A percentile compares a stretch with the other conserved stretches of the same genome.
phyloP scores from a whole-genome alignment of 1,140 invertebrate genomes.

The Drosophila obscura region DNA sequence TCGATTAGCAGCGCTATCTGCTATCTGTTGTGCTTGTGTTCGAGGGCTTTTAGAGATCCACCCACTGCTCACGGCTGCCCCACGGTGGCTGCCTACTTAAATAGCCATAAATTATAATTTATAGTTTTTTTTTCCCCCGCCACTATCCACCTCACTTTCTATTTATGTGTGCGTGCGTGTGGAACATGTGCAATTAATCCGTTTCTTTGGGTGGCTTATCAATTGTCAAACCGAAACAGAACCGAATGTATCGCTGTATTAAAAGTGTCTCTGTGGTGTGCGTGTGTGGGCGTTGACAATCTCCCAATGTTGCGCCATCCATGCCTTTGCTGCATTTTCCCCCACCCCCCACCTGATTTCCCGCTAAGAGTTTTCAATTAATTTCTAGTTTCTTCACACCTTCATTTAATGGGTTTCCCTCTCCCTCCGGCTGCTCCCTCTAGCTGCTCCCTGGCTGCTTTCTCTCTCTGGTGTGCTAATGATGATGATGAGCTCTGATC shows the following conservation, averaged over 20 bases:
- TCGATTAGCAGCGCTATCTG: conserved; percentile 68
- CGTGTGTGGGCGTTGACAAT: conserved; percentile 48
- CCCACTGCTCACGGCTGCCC: conserved; percentile 52
- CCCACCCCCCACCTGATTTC: neutral
- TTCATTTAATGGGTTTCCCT: conserved; percentile 60
- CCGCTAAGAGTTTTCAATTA: conserved; percentile 40
- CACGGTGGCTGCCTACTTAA: conserved; percentile 64
- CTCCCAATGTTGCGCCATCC: conserved; percentile 36
- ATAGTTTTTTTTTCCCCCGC: conserved; percentile 38
- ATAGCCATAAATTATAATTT: conserved; percentile 81
- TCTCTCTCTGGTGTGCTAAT: too few relatives aligned
- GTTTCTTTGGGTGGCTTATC: conserved; percentile 73
- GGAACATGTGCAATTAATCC: conserved; percentile 83
- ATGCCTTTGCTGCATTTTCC: conserved; percentile 6
- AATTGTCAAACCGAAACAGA: conserved; percentile 69
- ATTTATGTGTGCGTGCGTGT: neutral
- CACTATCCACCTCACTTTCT: neutral
- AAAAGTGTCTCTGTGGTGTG: conserved; percentile 16
- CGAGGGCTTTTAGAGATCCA: conserved; percentile 70
- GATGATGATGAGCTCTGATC: conserved; percentile 65
- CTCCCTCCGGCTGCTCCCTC: too few relatives aligned
- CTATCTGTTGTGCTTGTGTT: conserved; percentile 11
- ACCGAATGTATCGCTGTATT: too few relatives aligned
- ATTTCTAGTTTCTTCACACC: conserved; percentile 68
- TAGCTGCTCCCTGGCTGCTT: too few relatives aligned